phyloP scores from a whole-genome alignment of 2,797 vertebrate species.

The Acanthurus leucopareius region DNA sequence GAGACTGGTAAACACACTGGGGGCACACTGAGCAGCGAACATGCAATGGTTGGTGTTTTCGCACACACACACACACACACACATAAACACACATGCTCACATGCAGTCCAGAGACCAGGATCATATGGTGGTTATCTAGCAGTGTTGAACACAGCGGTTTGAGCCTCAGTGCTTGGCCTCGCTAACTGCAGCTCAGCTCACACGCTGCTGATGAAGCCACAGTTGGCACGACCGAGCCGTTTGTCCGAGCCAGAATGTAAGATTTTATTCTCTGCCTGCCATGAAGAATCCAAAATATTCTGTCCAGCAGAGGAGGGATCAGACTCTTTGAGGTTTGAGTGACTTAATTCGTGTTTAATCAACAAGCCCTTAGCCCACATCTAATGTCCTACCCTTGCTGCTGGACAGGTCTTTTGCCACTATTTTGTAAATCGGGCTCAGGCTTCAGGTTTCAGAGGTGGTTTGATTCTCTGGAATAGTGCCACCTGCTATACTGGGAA shows the following conservation, averaged over 20 bases:
- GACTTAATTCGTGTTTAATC: slow-evolving; percentile 50
- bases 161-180: slow-evolving; percentile 49
- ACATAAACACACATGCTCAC: neutral
- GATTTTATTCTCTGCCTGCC: slow-evolving; percentile 49
- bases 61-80: neutral
- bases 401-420: slow-evolving; percentile 30
- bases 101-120: slow-evolving; percentile 28
- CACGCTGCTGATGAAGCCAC: slow-evolving; percentile 44
- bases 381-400: slow-evolving; percentile 11
- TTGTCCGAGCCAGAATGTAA: slow-evolving; percentile 47
- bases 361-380: slow-evolving; percentile 19
- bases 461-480: slow-evolving; percentile 24
- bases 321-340: slow-evolving; percentile 18
- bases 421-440: slow-evolving; percentile 43
- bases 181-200: slow-evolving; percentile 51
- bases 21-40: slow-evolving; percentile 33
- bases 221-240: slow-evolving; percentile 25
- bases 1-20: slow-evolving; percentile 52
- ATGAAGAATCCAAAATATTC: slow-evolving; percentile 48
- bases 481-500: slow-evolving; percentile 16
- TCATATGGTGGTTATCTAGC: slow-evolving; percentile 60
- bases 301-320: slow-evolving; percentile 32
- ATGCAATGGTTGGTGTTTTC: slow-evolving; percentile 29
- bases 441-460: slow-evolving; percentile 48
- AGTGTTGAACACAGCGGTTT: slow-evolving; percentile 50